phyloP scores from a whole-genome alignment of 2,888 invertebrate species.

The Tinea trinotella region DNA sequence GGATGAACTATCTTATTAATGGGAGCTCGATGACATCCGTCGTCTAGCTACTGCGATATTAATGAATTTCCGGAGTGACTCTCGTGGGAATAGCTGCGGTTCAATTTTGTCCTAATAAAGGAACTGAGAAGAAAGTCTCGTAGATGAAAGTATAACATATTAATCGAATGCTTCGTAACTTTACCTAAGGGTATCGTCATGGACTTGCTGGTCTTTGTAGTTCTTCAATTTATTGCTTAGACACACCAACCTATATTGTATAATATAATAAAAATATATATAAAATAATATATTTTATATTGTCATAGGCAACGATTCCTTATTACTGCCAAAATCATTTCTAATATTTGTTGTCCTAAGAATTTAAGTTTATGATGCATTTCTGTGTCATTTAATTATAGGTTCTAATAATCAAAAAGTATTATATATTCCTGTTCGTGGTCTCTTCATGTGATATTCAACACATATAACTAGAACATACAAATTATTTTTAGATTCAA shows the following conservation, averaged over 20 bases:
- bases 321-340: too few relatives aligned
- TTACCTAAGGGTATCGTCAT: conserved; percentile 6
- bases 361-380: too few relatives aligned
- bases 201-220: not conserved
- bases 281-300: too few relatives aligned
- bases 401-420: too few relatives aligned
- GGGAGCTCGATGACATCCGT: not conserved
- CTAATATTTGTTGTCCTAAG: too few relatives aligned
- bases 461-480: too few relatives aligned
- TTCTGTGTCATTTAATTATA: too few relatives aligned
- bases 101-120: conserved; percentile 26
- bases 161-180: not conserved
- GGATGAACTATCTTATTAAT: conserved; percentile 11
- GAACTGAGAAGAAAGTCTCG: conserved; percentile 40
- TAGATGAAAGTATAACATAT: conserved; percentile 28
- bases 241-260: not conserved
- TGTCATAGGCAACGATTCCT: too few relatives aligned
- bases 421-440: too few relatives aligned
- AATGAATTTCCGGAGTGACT: conserved; percentile 38
- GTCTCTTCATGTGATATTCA: too few relatives aligned
- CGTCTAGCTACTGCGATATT: conserved; percentile 31
- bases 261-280: too few relatives aligned
- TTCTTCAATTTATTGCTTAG: not conserved
- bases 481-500: too few relatives aligned
- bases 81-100: conserved; percentile 33